Evolutionary conservation across 2,113 vertebrate species (phyloP).

Genomic region (Pteruthius melanotis): DNA sequence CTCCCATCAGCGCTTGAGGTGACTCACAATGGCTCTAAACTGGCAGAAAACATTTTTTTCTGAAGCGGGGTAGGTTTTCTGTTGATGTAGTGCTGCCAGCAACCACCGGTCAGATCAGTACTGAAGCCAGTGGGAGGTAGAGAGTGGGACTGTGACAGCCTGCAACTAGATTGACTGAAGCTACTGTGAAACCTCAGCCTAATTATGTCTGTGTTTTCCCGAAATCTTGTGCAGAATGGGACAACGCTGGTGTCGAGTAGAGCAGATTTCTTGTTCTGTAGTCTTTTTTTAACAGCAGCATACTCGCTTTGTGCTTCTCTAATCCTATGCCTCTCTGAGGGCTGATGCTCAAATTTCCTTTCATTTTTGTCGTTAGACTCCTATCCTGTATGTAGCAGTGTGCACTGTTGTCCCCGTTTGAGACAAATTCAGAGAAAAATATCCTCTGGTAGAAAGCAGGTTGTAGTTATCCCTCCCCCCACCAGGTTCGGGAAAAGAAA

Average conservation of each 20-base stretch:
- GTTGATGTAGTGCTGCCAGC: neutral
- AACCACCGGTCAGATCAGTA: neutral
- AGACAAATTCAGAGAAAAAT: no score
- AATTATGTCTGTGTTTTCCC: neutral
- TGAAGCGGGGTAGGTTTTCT: neutral
- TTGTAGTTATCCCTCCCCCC: no score
- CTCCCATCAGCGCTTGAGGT: neutral
- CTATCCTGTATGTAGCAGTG: neutral
- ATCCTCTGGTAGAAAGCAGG: no score
- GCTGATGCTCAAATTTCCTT: neutral
- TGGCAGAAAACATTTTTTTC: neutral
- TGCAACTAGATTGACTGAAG: neutral
- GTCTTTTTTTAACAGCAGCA: neutral
- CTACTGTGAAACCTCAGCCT: neutral
- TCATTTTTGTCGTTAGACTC: neutral
- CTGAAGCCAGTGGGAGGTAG: neutral
- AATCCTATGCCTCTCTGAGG: neutral
- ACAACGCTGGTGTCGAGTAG: neutral
- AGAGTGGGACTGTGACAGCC: neutral
- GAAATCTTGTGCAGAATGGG: neutral
- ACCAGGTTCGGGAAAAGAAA: no score
- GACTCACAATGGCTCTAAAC: constrained; percentile 20
- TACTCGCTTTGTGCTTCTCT: neutral
- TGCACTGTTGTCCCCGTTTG: no score
- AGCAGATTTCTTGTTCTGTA: neutral